Base-by-base conservation (phyloP, 2,888 invertebrate species). In the Anticlea derivata region DNA sequence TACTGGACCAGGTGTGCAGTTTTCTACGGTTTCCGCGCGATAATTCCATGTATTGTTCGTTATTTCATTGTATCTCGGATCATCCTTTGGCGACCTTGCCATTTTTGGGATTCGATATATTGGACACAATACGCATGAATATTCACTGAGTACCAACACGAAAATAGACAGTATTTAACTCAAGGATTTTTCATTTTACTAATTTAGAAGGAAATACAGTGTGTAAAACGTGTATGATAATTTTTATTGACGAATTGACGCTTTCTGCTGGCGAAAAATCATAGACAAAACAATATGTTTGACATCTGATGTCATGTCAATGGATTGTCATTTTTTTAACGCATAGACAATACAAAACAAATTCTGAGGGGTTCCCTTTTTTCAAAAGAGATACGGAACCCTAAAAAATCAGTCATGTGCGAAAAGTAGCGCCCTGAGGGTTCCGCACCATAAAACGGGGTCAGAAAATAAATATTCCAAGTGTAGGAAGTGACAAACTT, bases 51-150 rank as follows among this genome's bases (percentile, higher is more conserved):
- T 79, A 78, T 82, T 87, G 69, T 78, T 78, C 70, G 81, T 73
- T 66, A 83, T 70, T 71, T 91, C 88, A 68, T 76, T 83, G 78
- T 80, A 89, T 72, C 83, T 78, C 61, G 86, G 80, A 77, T 89
- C 87, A 80, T 91, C 90, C 66, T 86, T 84, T 63, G 84, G 83
- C 85, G 88, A 87, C 86, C 91, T 90, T 86, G 89, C 87, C 91
- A 91, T 91, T 77, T 83, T 82, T 82, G 80, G 58, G 80, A 78
- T 77, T 79, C 66, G 68, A 73, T 68, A 70, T 56, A 66, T 60
- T 65, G 56, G 67, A 64, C 71, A 72, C 70, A 70, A 65, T 55
- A 56, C 70, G 63, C 73, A 75, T 73, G 54, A 61, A 72, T 54
- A 66, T 58, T 63, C 55, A 58, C 66, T 58, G 45, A 45, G 50